phyloP scores from a whole-genome alignment of 1,140 invertebrate species.

The Meloidogyne floridensis region DNA sequence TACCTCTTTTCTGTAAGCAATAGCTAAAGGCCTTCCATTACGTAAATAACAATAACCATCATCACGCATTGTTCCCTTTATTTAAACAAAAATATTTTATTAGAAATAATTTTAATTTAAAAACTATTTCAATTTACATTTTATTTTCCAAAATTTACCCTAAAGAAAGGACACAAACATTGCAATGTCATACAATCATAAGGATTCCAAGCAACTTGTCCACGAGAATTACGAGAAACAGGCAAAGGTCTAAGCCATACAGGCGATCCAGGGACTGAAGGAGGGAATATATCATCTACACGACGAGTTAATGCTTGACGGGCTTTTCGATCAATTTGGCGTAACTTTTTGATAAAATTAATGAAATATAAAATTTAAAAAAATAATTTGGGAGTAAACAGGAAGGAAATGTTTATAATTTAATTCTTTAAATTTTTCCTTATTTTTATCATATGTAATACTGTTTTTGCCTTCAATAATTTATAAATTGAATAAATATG shows the following conservation, averaged over 20 bases:
- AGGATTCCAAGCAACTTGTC: conserved; percentile 61
- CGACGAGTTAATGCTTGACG: conserved; percentile 29
- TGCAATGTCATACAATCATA: conserved; percentile 65
- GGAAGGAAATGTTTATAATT: not conserved
- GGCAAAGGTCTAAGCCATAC: conserved; percentile 62
- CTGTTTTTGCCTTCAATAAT: too few species aligned
- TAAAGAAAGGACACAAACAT: conserved; percentile 63
- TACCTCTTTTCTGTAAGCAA: conserved; percentile 64
- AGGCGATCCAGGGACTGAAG: conserved; percentile 52
- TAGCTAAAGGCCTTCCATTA: conserved; percentile 47
- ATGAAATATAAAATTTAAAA: conserved; percentile 18
- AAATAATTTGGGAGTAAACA: not conserved
- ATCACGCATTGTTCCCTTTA: conserved; percentile 47
- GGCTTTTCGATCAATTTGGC: conserved; percentile 51
- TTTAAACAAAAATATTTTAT: not conserved
- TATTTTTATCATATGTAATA: too few species aligned
- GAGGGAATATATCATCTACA: conserved; percentile 43
- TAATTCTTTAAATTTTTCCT: too few species aligned
- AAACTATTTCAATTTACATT: too few species aligned
- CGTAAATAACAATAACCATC: conserved; percentile 54
- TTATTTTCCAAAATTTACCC: conserved; percentile 26
- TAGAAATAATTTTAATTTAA: too few species aligned
- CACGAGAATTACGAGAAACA: conserved; percentile 48
- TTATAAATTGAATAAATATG: too few species aligned
- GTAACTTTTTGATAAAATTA: conserved; percentile 38